These are phyloP conservation scores for Hylaeus anthracinus DNA, from an alignment of 1,140 invertebrate genomes.

Conservation along the genomic window DNA sequence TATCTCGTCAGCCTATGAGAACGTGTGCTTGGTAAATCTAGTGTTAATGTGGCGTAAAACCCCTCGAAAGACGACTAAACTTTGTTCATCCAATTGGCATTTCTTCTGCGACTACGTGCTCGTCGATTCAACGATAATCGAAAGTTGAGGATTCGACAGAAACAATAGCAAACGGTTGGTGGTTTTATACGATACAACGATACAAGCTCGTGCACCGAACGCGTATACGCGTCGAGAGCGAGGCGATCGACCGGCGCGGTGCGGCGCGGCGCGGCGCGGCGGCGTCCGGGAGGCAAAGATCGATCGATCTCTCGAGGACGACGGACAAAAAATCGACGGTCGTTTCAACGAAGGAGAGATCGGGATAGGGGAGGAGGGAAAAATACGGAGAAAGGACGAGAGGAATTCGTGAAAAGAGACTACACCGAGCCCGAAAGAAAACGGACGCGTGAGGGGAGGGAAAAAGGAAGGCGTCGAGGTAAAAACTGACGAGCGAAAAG, in stretches of 20 bases:
- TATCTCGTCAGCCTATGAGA: too few species aligned
- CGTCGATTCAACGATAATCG: too few species aligned
- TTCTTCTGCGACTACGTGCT: too few species aligned
- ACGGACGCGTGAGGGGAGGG: not conserved
- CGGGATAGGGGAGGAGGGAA: constrained; percentile 30
- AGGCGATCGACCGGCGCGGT: constrained; percentile 36
- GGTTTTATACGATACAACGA: not conserved
- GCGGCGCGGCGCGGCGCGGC: too few species aligned
- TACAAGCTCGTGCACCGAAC: constrained; percentile 15
- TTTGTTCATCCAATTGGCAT: too few species aligned
- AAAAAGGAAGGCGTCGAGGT: not conserved
- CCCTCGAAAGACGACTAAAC: too few species aligned
- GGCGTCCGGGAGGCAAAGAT: constrained; percentile 41
- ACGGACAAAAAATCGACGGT: constrained; percentile 61
- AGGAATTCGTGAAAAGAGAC: constrained; percentile 36
- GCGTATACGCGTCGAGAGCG: constrained; percentile 12
- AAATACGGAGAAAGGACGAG: constrained; percentile 15
- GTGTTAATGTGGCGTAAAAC: too few species aligned
- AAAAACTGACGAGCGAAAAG: not conserved
- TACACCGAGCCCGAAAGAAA: not conserved
- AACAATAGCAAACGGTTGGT: not conserved
- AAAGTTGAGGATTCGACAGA: too few species aligned
- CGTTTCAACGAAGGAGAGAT: constrained; percentile 66
- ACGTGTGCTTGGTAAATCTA: too few species aligned
- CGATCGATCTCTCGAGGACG: constrained; percentile 69